These are phyloP conservation scores for Trisateles emortualis DNA, from an alignment of 2,888 invertebrate species.

Conservation along the genomic window DNA sequence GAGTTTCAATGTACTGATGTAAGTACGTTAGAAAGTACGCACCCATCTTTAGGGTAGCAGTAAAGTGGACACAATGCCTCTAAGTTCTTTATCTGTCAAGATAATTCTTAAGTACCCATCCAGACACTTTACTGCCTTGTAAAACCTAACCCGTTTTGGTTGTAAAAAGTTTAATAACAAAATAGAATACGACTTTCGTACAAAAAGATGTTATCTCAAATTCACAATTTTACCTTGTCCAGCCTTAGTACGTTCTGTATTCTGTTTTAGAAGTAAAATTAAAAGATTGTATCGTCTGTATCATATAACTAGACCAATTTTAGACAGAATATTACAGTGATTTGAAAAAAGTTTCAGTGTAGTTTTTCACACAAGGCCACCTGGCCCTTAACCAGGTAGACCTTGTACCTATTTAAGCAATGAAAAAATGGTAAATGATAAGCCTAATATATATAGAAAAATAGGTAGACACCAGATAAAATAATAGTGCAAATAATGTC, in stretches of 20 bases:
- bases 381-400: too few species aligned
- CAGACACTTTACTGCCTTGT: conserved; percentile 61
- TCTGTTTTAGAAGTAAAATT: neutral
- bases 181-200: conserved; percentile 35
- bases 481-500: too few species aligned
- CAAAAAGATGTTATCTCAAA: conserved; percentile 24
- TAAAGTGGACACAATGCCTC: conserved; percentile 64
- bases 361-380: too few species aligned
- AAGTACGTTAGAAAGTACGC: neutral
- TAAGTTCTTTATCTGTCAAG: conserved; percentile 66
- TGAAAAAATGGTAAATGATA: too few species aligned
- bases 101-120: conserved; percentile 68
- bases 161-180: conserved; percentile 52
- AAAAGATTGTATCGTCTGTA: neutral
- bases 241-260: neutral
- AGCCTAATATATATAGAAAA: too few species aligned
- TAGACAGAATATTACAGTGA: too few species aligned
- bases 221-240: conserved; percentile 20
- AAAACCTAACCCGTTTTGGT: conserved; percentile 58
- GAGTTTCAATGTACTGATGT: neutral
- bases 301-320: too few species aligned
- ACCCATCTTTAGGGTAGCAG: conserved; percentile 32
- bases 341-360: too few species aligned
- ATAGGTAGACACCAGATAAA: too few species aligned
- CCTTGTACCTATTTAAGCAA: too few species aligned